These are phyloP conservation scores for Pitta sordida DNA, from an alignment of 2,113 vertebrate genomes.

Conservation along the genomic window DNA sequence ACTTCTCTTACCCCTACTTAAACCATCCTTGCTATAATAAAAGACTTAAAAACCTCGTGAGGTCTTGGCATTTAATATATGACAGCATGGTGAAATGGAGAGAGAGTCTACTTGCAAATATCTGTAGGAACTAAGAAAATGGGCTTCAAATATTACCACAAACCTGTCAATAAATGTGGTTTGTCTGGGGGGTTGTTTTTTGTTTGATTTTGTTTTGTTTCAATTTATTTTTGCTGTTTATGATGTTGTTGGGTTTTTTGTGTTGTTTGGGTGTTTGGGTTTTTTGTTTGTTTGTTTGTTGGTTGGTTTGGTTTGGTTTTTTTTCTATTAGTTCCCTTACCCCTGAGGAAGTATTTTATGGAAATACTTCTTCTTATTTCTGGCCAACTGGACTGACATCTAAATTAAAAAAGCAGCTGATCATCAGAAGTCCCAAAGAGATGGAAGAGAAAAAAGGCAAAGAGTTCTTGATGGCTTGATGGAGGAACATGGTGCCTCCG, in stretches of 20 bases:
- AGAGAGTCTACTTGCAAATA: not conserved
- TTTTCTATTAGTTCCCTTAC: not conserved
- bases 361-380: not conserved
- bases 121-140: not conserved
- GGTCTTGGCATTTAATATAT: not conserved
- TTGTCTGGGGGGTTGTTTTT: not conserved
- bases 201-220: not conserved
- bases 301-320: not conserved
- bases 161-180: not conserved
- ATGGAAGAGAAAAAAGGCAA: not conserved
- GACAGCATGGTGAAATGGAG: not conserved
- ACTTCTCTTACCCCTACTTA: not conserved
- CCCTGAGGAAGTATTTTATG: not conserved
- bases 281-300: not conserved
- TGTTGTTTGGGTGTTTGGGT: fast-evolving
- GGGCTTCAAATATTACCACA: not conserved
- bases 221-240: not conserved
- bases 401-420: not conserved
- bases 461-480: not conserved
- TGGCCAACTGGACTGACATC: not conserved
- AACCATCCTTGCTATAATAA: not conserved
- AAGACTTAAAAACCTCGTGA: not conserved
- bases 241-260: not conserved
- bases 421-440: not conserved
- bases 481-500: not conserved